Evolutionary conservation across 2,888 invertebrate genomes (phyloP), one percentile per base, ranked within the genome.

Genomic region (Chymomyza caudatula): DNA sequence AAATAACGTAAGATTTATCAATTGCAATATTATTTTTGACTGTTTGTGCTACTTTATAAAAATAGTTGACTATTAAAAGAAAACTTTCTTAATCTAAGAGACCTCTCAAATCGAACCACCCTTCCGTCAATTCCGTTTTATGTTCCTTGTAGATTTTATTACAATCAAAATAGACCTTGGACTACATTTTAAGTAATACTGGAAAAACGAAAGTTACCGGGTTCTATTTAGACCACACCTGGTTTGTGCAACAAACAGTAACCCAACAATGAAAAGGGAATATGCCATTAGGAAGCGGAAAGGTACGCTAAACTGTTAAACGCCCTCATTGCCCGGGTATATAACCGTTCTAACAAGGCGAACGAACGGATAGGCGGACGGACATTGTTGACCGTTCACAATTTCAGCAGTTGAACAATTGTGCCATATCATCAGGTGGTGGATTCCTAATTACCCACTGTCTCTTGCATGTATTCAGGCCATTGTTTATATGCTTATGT

Each of bases 371-470:
- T 20, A 19, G 51, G 8, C 20, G 51, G 51, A 11, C 22, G 20
- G 4, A 49, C 17, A 23, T 53, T 29, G 17, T 15, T 53, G 53
- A 23, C 25, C 53, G n/a, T 53, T 25, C 13, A 43, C 62, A 65
- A 66, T 70, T 68, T 20, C 58, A 58, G 49, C 44, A 59, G 52
- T 53, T 43, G 19, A 19, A 73, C 69, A 63, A 20, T 17, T 3
- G 2, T 47, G 47, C 47, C 17, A 47, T 47, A 47, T 47, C 51
- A 75, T 69, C 66, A 73, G 60, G 63, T 55, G 47, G 53, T 29
- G 67, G 64, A 15, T 37, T 56, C 60, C 67, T 84, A 78, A 84
- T 84, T 77, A 61, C 60, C 59, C 62, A 19, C 29, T 29, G 29
- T 29, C n/a, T n/a, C n/a, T n/a, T n/a, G n/a, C n/a, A n/a, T n/a